These are phyloP conservation scores for Brassicogethes aeneus DNA, from an alignment of 2,888 invertebrate species.

Conservation along the genomic window DNA sequence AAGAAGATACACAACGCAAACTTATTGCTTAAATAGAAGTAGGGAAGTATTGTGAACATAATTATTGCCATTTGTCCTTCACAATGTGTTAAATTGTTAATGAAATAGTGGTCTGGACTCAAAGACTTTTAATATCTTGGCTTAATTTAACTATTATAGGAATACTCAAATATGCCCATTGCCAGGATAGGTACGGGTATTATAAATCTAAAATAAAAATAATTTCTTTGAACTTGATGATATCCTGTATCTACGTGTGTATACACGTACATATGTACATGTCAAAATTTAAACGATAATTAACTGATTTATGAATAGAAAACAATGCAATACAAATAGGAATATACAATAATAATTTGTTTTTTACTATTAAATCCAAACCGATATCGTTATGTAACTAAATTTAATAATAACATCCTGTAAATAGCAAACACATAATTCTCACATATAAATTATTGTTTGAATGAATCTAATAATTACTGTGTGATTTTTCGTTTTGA, in stretches of 20 bases:
- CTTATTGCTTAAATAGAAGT: too few species aligned
- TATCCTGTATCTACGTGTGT: too few species aligned
- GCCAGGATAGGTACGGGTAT: too few species aligned
- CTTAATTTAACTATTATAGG: too few species aligned
- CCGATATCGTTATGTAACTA: slow-evolving; percentile 17
- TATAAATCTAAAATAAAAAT: not conserved
- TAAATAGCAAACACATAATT: slow-evolving; percentile 19
- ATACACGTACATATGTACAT: not conserved
- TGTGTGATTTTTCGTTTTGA: slow-evolving; percentile 11
- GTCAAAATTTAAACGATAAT: not conserved
- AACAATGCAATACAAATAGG: slow-evolving; percentile 6
- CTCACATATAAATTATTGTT: slow-evolving; percentile 14
- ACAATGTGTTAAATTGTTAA: too few species aligned
- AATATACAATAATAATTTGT: slow-evolving; percentile 5
- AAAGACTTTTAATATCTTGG: too few species aligned
- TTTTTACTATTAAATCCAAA: not conserved
- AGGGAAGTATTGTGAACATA: too few species aligned
- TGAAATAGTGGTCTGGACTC: too few species aligned
- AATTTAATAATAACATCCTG: slow-evolving; percentile 23
- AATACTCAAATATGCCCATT: too few species aligned
- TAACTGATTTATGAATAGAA: not conserved
- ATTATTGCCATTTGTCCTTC: too few species aligned
- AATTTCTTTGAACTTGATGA: not conserved
- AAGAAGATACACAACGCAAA: too few species aligned
- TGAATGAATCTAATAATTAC: slow-evolving; percentile 16